These are phyloP conservation scores for Nipponacmea schrenckii DNA, from an alignment of 2,888 invertebrate species.

Conservation along the genomic window DNA sequence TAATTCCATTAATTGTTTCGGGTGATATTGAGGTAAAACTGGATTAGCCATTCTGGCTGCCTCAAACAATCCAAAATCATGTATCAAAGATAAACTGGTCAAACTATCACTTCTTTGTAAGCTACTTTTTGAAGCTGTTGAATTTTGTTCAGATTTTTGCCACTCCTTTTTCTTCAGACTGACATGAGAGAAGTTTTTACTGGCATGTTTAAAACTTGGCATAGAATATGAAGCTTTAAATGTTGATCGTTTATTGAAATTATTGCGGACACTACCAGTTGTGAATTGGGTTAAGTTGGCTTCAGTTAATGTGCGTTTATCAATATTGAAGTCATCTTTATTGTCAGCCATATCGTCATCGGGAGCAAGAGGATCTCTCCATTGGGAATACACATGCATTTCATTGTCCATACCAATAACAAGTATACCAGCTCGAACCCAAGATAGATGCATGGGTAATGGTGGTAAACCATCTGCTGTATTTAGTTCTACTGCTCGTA, in stretches of 20 bases:
- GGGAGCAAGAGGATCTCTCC: slow-evolving; percentile 70
- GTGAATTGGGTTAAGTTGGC: slow-evolving; percentile 46
- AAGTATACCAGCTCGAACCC: slow-evolving; percentile 97
- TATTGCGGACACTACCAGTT: slow-evolving; percentile 32
- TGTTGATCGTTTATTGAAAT: slow-evolving; percentile 44
- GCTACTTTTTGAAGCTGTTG: slow-evolving; percentile 23
- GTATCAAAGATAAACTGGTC: slow-evolving; percentile 56
- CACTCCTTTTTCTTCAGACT: slow-evolving; percentile 37
- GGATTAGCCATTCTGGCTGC: slow-evolving; percentile 97
- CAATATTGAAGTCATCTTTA: slow-evolving; percentile 31
- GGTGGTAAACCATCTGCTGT: slow-evolving; percentile 97
- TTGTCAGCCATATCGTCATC: slow-evolving; percentile 20
- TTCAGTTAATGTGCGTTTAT: slow-evolving; percentile 57
- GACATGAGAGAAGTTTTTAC: slow-evolving; percentile 11
- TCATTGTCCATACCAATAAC: slow-evolving; percentile 99
- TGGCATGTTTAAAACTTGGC: slow-evolving; percentile 48
- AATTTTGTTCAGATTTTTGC: slow-evolving; percentile 33
- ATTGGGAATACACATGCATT: slow-evolving; percentile 99
- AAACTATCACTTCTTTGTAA: slow-evolving; percentile 55
- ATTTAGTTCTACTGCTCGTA: slow-evolving; percentile 87
- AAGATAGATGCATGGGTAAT: slow-evolving; percentile 97
- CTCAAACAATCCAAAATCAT: slow-evolving; percentile 81
- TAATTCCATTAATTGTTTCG: slow-evolving; percentile 97
- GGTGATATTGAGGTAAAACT: slow-evolving; percentile 98
- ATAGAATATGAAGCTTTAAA: slow-evolving; percentile 54